Base-by-base conservation (phyloP, 2,797 vertebrate species). In the Rallus crepitans region DNA sequence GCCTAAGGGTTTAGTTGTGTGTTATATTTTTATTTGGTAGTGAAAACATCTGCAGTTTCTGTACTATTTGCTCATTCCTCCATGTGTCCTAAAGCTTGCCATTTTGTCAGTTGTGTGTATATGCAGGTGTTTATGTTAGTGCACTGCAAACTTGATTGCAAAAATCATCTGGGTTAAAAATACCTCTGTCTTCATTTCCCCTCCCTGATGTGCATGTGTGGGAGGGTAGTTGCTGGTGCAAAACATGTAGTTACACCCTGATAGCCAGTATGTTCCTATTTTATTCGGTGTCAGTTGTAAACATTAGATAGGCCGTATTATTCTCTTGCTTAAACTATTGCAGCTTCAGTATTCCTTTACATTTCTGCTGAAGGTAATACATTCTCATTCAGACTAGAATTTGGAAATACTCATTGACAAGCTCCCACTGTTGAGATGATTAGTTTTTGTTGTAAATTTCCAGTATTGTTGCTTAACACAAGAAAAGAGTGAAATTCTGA, bases 111-210 rank as follows among this genome's bases (percentile, higher is more conserved):
- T 56, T 87, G 35, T 87, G 35, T 87, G 10, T 66, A 11, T 66
- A 20, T 89, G 65, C 87, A 88, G 94, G 88, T 88, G 79, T 77
- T 92, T 52, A 63, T 0, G 5, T 75, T 78, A n/a, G 72, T 56
- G 57, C 57, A 10, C 37, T 83, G 87, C 87, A 71, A 85, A 75
- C 73, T 71, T 47, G 61, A 68, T 61, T 88, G 45, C 91, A 61
- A 53, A 90, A 94, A 77, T 93, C 48, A 28, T 83, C 47, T 64
- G 33, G 30, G 72, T 92, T 95, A 72, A 66, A 93, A 92, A 90
- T 86, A 65, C 15, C 16, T 87, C 52, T 63, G 10, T 85, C 70
- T 56, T 85, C 59, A 13, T 81, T 90, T 88, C 87, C 78, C 71
- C 17, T 86, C 50, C 28, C 33, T 7, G 31, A 59, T 18, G 33